Conservation (phyloP, 1,140 invertebrate species). For the Eurosta solidaginis region DNA sequence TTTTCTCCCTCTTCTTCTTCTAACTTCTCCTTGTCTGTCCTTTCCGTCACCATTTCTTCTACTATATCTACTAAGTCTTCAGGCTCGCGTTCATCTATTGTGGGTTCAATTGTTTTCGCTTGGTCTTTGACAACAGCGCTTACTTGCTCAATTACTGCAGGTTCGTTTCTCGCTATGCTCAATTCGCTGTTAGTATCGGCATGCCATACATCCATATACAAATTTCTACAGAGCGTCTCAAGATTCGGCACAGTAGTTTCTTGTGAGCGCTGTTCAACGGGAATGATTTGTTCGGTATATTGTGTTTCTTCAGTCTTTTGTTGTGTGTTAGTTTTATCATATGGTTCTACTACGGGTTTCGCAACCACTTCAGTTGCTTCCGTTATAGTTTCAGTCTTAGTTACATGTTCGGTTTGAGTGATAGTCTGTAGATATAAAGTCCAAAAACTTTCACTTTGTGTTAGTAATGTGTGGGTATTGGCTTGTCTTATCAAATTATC, state of each 20-base stretch:
- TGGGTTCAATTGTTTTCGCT: not conserved
- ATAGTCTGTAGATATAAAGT: not conserved
- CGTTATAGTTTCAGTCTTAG: constrained; percentile 21
- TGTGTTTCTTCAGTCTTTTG: constrained; percentile 56
- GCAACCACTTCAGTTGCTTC: not conserved
- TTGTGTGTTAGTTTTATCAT: constrained; percentile 44
- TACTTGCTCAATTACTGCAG: not conserved
- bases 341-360: not conserved
- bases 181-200: not conserved
- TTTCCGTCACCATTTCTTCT: constrained; percentile 59
- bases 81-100: constrained; percentile 38
- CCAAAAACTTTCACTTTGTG: not conserved
- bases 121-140: constrained; percentile 39
- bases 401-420: not conserved
- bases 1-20: constrained; percentile 55
- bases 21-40: constrained; percentile 56
- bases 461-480: not conserved
- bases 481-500: constrained; percentile 41
- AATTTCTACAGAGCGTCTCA: constrained; percentile 47
- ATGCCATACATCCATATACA: constrained; percentile 48
- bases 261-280: constrained; percentile 40
- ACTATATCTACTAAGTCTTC: constrained; percentile 38
- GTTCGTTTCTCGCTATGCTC: not conserved
- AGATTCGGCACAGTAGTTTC: not conserved
- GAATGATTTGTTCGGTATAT: constrained; percentile 51